A percentile compares a stretch with the other conserved stretches of the same genome.
Evolutionary conservation across 2,797 vertebrate species (phyloP).

Genomic region (Odontamblyopus rebecca): DNA sequence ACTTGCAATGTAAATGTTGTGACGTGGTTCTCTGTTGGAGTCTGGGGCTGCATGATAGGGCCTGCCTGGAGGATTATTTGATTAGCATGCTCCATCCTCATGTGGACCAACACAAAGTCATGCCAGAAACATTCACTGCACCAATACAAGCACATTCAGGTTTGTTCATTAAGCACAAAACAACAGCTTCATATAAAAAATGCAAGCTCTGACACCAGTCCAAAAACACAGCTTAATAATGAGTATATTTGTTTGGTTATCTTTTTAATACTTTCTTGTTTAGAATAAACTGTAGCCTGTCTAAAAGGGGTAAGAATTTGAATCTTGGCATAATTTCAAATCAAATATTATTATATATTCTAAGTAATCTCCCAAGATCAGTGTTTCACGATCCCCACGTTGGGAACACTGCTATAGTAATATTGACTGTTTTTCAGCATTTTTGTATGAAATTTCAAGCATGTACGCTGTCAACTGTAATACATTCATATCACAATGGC

Average conservation of each 20-base stretch:
- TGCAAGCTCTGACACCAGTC: slow-evolving; percentile 46
- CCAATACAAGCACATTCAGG: slow-evolving; percentile 71
- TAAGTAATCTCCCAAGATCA: too few species aligned
- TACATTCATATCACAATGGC: not conserved
- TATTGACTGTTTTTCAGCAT: not conserved
- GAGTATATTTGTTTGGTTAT: slow-evolving; percentile 13
- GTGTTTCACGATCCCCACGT: too few species aligned
- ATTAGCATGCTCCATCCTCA: slow-evolving; percentile 77
- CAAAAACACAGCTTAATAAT: slow-evolving; percentile 32
- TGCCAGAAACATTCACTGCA: slow-evolving; percentile 67
- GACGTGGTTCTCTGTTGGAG: slow-evolving; percentile 68
- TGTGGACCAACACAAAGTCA: slow-evolving; percentile 65
- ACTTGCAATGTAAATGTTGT: slow-evolving; percentile 75
- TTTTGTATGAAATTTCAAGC: not conserved
- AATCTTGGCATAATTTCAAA: not conserved
- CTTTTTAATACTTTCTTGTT: not conserved
- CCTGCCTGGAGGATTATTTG: slow-evolving; percentile 78
- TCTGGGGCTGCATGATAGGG: slow-evolving; percentile 78
- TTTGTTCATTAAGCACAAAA: slow-evolving; percentile 66
- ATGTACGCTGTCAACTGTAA: not conserved
- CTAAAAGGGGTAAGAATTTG: not conserved
- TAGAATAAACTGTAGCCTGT: not conserved
- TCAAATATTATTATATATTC: too few species aligned
- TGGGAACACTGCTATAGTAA: too few species aligned
- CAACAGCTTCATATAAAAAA: slow-evolving; percentile 35